These are phyloP conservation scores for Dreissena rostriformis DNA, from an alignment of 1,140 invertebrate species.

Conservation along the genomic window DNA sequence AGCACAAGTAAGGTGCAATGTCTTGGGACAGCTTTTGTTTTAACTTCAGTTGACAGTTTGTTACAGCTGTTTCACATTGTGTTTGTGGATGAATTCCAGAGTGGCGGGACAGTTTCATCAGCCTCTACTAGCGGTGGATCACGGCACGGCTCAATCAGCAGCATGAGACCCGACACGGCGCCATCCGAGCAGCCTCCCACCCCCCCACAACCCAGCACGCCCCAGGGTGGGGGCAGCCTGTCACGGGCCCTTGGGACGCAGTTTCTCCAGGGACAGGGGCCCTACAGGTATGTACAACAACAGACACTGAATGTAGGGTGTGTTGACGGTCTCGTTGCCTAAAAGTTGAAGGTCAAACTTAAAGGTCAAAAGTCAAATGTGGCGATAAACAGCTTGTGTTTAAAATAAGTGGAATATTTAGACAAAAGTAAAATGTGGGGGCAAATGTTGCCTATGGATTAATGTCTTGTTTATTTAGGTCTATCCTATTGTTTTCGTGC, in stretches of 20 bases:
- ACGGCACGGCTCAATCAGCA: slow-evolving; percentile 70
- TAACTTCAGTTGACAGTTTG: background rate
- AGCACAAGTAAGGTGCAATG: too few species aligned
- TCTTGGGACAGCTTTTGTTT: background rate
- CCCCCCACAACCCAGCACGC: slow-evolving; percentile 88
- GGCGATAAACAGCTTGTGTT: too few species aligned
- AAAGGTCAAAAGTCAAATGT: too few species aligned
- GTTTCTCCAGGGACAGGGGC: background rate
- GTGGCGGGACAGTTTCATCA: background rate
- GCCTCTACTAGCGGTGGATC: background rate
- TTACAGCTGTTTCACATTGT: background rate
- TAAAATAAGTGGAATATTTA: too few species aligned
- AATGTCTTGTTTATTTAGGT: too few species aligned
- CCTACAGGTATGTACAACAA: background rate
- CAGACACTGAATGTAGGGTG: background rate
- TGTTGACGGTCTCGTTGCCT: background rate
- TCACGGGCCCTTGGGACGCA: background rate
- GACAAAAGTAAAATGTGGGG: too few species aligned
- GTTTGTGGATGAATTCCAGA: background rate
- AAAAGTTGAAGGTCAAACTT: background rate
- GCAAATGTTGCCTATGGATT: too few species aligned
- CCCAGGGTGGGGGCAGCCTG: slow-evolving; percentile 49
- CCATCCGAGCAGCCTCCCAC: slow-evolving; percentile 97
- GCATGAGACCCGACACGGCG: slow-evolving; percentile 86
- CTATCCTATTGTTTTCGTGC: too few species aligned